Conservation (phyloP, 2,888 invertebrate species). For the Agriotes lineatus region DNA sequence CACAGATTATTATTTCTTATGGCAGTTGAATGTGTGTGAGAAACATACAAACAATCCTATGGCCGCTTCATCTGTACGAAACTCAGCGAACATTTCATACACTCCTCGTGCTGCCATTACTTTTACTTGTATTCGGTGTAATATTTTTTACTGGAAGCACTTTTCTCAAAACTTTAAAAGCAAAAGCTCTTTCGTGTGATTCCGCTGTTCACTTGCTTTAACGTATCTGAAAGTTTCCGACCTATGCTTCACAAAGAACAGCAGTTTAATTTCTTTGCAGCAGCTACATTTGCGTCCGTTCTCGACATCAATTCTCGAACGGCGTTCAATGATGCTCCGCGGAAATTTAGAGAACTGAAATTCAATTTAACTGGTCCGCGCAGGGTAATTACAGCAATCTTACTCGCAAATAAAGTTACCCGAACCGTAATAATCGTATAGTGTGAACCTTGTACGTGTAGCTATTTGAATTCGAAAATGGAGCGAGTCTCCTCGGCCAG, state of each 20-base stretch:
- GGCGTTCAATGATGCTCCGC: conserved; percentile 24
- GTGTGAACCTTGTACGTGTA: conserved; percentile 33
- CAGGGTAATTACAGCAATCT: conserved; percentile 39
- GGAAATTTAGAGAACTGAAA: conserved; percentile 37
- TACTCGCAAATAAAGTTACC: conserved; percentile 38
- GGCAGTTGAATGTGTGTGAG: too few relatives aligned
- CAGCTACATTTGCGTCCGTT: conserved; percentile 25
- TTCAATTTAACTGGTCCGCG: conserved; percentile 38
- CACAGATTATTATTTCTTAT: too few relatives aligned
- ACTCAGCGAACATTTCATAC: too few relatives aligned
- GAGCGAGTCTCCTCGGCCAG: conserved; percentile 15
- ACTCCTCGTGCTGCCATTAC: too few relatives aligned
- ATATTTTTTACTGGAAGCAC: too few relatives aligned
- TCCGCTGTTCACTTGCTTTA: conserved; percentile 13
- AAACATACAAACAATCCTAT: too few relatives aligned
- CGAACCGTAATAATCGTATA: conserved; percentile 41
- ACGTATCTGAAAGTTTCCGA: conserved; percentile 4
- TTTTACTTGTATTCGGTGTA: too few relatives aligned
- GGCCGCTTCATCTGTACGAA: too few relatives aligned
- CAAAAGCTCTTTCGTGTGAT: too few relatives aligned
- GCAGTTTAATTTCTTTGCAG: conserved; percentile 30
- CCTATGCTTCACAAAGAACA: conserved; percentile 20
- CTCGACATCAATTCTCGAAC: conserved; percentile 32
- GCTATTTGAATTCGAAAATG: conserved; percentile 31
- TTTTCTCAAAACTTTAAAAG: background rate